phyloP scores from a whole-genome alignment of 2,113 vertebrate genomes.

The Ploceus nigricollis region DNA sequence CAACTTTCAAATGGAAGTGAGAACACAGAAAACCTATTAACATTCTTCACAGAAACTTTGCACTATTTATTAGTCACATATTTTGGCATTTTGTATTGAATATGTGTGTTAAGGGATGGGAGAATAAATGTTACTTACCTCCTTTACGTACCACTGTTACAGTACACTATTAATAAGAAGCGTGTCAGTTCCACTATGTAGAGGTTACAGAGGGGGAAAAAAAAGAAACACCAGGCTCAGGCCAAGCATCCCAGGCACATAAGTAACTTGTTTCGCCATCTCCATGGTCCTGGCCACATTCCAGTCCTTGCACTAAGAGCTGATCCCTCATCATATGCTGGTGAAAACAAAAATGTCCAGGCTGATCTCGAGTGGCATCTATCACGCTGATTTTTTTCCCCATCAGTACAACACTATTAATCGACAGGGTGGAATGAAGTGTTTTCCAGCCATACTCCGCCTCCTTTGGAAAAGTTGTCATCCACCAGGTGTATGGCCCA shows the following conservation, averaged over 20 bases:
- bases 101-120: background rate
- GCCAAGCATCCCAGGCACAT: background rate
- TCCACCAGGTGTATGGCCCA: background rate
- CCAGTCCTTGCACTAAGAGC: background rate
- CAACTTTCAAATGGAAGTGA: background rate
- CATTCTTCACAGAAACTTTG: background rate
- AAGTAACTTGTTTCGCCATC: background rate
- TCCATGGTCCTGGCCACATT: background rate
- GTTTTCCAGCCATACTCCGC: background rate
- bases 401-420: background rate
- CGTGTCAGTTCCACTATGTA: background rate
- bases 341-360: constrained; percentile 2
- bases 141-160: background rate
- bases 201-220: background rate
- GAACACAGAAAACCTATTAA: background rate
- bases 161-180: background rate
- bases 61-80: background rate
- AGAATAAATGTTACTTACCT: background rate
- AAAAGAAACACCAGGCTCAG: background rate
- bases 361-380: background rate
- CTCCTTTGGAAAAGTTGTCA: background rate
- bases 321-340: background rate
- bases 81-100: background rate
- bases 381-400: background rate
- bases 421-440: background rate